Conservation (phyloP, 2,888 invertebrate genomes). For the Trichopoda pennipes region DNA sequence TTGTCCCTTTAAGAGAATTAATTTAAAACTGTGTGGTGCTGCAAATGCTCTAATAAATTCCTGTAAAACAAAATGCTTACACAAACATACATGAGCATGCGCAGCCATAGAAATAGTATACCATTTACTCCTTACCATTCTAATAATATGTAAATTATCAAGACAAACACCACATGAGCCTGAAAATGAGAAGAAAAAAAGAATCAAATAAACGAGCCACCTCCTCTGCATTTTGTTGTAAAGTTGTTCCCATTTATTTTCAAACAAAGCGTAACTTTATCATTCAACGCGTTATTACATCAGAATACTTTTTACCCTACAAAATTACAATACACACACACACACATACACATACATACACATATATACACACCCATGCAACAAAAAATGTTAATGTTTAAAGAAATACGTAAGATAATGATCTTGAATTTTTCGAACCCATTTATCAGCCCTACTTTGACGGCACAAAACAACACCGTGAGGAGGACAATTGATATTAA, state of each 20-base stretch:
- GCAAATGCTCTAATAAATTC: conserved; percentile 43
- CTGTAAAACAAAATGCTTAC: conserved; percentile 38
- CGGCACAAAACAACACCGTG: conserved; percentile 58
- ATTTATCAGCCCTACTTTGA: conserved; percentile 69
- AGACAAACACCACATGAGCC: conserved; percentile 65
- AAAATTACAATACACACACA: conserved; percentile 8
- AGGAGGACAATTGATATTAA: conserved; percentile 68
- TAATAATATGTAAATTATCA: conserved; percentile 67
- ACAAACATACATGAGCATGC: conserved; percentile 15
- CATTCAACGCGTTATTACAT: conserved; percentile 47
- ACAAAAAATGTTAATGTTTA: conserved; percentile 49
- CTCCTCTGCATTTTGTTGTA: conserved; percentile 67
- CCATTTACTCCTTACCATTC: conserved; percentile 50
- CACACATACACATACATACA: neutral
- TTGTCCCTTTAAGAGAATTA: neutral
- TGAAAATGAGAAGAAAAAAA: conserved; percentile 10
- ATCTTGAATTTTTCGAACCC: conserved; percentile 68
- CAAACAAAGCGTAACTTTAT: conserved; percentile 64
- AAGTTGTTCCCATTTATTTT: conserved; percentile 66
- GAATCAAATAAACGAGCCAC: conserved; percentile 46
- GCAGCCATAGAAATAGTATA: conserved; percentile 19
- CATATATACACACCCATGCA: neutral
- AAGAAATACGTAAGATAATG: conserved; percentile 61
- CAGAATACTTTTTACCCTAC: conserved; percentile 2
- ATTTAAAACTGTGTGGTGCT: neutral